Conservation (phyloP, 2,797 vertebrate genomes). For the Hybognathus amarus region DNA sequence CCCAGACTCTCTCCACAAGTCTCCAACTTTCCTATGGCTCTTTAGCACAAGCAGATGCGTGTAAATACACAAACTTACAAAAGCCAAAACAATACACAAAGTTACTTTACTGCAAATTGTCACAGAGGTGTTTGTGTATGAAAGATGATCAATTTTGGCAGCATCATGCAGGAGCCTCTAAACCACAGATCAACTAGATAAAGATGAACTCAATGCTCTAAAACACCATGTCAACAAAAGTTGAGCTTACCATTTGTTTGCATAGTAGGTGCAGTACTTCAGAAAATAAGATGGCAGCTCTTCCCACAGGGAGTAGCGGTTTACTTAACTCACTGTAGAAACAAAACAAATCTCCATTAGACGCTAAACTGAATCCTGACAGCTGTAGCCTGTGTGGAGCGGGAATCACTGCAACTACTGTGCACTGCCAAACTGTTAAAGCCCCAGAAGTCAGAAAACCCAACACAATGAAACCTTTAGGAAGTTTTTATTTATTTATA, state of each 20-base stretch:
- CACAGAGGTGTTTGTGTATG: constrained; percentile 1
- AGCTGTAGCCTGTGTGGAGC: constrained; percentile 28
- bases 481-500: not conserved
- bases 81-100: constrained; percentile 13
- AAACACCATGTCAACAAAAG: constrained; percentile 18
- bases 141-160: not conserved
- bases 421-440: not conserved
- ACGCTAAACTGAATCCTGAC: constrained; percentile 24
- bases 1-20: constrained; percentile 91
- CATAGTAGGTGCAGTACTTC: constrained; percentile 99
- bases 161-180: constrained; percentile 17
- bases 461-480: not conserved
- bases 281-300: constrained; percentile 92
- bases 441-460: not conserved
- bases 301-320: constrained; percentile 96
- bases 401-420: constrained; percentile 27
- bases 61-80: constrained; percentile 3
- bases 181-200: not conserved
- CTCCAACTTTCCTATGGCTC: constrained; percentile 97
- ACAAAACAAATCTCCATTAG: constrained; percentile 59
- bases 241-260: constrained; percentile 94
- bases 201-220: not conserved
- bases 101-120: not conserved
- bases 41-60: constrained; percentile 67
- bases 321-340: constrained; percentile 95